phyloP scores from a whole-genome alignment of 1,140 invertebrate genomes.

The Chironomus tepperi region DNA sequence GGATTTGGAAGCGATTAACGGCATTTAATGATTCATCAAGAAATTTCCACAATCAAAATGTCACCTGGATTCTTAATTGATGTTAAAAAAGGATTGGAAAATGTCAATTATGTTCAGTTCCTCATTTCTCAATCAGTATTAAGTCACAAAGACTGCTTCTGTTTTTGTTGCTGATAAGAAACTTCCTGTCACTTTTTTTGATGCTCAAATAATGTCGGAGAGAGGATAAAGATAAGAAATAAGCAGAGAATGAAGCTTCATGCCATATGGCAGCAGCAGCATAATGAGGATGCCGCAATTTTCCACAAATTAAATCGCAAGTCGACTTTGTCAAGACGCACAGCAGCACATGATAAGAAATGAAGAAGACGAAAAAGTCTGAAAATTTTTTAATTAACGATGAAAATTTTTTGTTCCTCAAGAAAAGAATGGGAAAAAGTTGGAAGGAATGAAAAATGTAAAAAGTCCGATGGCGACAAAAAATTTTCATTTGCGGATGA shows the following conservation, averaged over 20 bases:
- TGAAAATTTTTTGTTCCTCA: background rate
- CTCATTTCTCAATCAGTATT: background rate
- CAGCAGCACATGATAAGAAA: background rate
- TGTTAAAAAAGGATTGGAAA: background rate
- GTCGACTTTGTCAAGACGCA: too few species aligned
- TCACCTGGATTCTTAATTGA: background rate
- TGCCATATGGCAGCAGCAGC: too few species aligned
- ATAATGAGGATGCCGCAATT: too few species aligned
- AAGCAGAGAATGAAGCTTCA: too few species aligned
- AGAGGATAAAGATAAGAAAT: too few species aligned
- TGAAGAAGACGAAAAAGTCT: background rate
- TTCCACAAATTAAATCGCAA: too few species aligned
- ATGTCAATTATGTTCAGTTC: background rate
- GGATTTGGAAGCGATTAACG: background rate
- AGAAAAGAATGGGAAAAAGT: background rate
- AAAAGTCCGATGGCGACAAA: background rate
- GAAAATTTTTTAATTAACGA: slow-evolving; percentile 3
- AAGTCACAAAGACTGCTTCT: too few species aligned
- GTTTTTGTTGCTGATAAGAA: too few species aligned
- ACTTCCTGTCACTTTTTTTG: too few species aligned
- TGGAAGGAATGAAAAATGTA: background rate
- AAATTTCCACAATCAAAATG: background rate
- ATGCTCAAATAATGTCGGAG: too few species aligned
- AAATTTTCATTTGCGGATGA: background rate
- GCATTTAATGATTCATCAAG: slow-evolving; percentile 1